A percentile compares a stretch with the other conserved stretches of the same genome.
phyloP scores from a whole-genome alignment of 2,888 invertebrate species.

The Parnassius glacialis region DNA sequence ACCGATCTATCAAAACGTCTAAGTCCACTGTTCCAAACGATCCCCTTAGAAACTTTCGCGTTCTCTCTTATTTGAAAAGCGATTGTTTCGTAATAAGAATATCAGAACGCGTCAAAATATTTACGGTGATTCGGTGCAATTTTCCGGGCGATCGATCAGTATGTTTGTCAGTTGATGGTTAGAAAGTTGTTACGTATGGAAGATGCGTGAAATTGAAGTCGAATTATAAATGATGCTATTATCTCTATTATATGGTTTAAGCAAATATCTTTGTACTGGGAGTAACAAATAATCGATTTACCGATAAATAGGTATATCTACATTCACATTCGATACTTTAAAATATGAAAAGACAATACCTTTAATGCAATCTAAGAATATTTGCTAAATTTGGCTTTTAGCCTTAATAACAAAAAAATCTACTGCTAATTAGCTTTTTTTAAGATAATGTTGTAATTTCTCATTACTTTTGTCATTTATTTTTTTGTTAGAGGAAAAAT shows the following conservation, averaged over 20 bases:
- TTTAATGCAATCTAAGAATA: too few relatives aligned
- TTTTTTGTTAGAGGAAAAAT: too few relatives aligned
- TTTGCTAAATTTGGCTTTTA: too few relatives aligned
- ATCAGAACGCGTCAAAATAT: slow-evolving; percentile 73
- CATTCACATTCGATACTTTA: too few relatives aligned
- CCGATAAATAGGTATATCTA: too few relatives aligned
- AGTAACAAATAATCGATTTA: too few relatives aligned
- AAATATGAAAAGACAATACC: too few relatives aligned
- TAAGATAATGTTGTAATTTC: too few relatives aligned
- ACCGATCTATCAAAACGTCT: slow-evolving; percentile 73
- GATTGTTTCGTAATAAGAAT: slow-evolving; percentile 76
- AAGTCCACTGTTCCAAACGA: slow-evolving; percentile 56
- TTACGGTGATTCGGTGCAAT: slow-evolving; percentile 68
- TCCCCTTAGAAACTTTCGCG: slow-evolving; percentile 46
- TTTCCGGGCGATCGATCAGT: slow-evolving; percentile 74
- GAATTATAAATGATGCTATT: slow-evolving; percentile 53
- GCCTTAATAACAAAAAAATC: too few relatives aligned
- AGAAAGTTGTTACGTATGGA: slow-evolving; percentile 53
- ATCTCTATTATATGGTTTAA: slow-evolving; percentile 39
- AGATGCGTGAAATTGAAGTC: slow-evolving; percentile 68
- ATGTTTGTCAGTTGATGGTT: slow-evolving; percentile 42
- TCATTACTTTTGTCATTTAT: too few relatives aligned
- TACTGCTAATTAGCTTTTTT: too few relatives aligned
- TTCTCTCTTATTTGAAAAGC: slow-evolving; percentile 53
- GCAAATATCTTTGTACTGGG: background rate